Evolutionary conservation across 2,888 invertebrate species (phyloP).

Genomic region (Tanypteryx hageni): DNA sequence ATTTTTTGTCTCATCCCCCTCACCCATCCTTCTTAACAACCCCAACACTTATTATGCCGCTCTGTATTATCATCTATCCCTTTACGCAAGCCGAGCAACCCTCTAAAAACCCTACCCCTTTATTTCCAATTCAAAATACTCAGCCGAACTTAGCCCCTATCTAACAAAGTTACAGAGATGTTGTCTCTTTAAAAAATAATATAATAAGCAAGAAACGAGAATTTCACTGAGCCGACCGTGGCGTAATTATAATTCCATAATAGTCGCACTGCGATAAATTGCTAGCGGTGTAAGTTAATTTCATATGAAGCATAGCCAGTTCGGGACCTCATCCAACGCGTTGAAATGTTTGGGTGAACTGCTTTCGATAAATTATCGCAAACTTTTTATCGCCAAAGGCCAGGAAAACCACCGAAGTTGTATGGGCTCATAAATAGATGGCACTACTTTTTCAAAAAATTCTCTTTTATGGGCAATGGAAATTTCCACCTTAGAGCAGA

Average conservation of each 20-base stretch:
- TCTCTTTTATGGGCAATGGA: no score
- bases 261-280: neutral
- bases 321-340: slow-evolving; percentile 13
- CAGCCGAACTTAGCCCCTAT: neutral
- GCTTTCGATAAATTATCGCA: slow-evolving; percentile 30
- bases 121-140: neutral
- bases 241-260: slow-evolving; percentile 39
- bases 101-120: neutral
- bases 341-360: slow-evolving; percentile 13
- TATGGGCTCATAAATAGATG: neutral
- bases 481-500: no score
- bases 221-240: slow-evolving; percentile 3
- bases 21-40: no score
- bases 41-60: neutral
- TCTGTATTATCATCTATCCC: neutral
- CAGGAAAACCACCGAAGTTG: neutral
- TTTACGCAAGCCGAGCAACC: neutral
- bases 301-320: slow-evolving; percentile 2
- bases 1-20: neutral
- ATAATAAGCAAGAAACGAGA: slow-evolving; percentile 34
- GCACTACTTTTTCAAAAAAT: neutral
- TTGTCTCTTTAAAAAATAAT: slow-evolving; percentile 12
- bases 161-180: slow-evolving; percentile 23
- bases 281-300: slow-evolving; percentile 25
- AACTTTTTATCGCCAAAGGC: slow-evolving; percentile 34